phyloP scores from a whole-genome alignment of 2,113 vertebrate genomes.

The Notothenia coriiceps region DNA sequence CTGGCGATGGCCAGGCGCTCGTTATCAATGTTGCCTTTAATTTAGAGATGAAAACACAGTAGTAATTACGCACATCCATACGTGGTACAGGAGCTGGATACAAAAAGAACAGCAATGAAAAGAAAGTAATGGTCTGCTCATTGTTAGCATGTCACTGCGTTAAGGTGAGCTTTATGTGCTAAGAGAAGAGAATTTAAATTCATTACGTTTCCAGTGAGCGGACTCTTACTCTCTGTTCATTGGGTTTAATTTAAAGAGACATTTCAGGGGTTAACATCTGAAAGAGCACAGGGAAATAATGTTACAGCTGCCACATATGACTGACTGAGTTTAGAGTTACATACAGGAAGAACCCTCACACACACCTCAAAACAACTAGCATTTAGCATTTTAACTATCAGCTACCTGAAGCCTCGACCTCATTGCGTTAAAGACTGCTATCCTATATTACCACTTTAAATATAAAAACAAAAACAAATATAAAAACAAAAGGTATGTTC shows the following conservation, averaged over 20 bases:
- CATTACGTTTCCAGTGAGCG: constrained; percentile 75
- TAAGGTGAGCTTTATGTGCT: constrained; percentile 52
- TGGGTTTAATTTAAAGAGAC: constrained; percentile 99
- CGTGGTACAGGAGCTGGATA: constrained; percentile 85
- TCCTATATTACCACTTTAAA: constrained; percentile 89
- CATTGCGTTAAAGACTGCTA: constrained; percentile 91
- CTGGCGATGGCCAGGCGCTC: constrained; percentile 99
- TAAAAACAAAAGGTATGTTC: constrained; percentile 92
- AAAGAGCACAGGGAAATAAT: constrained; percentile 99
- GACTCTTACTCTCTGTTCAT: constrained; percentile 85
- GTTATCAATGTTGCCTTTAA: constrained; percentile 99
- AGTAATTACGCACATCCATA: constrained; percentile 86
- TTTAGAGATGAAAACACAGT: constrained; percentile 87
- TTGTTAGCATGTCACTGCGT: constrained; percentile 66
- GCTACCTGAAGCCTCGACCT: constrained; percentile 60
- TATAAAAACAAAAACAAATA: constrained; percentile 89
- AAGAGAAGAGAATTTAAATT: constrained; percentile 64
- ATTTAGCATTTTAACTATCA: constrained; percentile 97
- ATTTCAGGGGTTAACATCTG: constrained; percentile 99
- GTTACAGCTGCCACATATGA: constrained; percentile 97
- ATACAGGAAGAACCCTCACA: constrained; percentile 91
- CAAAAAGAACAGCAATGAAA: constrained; percentile 86
- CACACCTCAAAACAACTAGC: constrained; percentile 94
- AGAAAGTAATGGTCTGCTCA: constrained; percentile 84
- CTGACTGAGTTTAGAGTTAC: constrained; percentile 95